phyloP scores from a whole-genome alignment of 1,140 invertebrate genomes.

The Ceratina calcarata region DNA sequence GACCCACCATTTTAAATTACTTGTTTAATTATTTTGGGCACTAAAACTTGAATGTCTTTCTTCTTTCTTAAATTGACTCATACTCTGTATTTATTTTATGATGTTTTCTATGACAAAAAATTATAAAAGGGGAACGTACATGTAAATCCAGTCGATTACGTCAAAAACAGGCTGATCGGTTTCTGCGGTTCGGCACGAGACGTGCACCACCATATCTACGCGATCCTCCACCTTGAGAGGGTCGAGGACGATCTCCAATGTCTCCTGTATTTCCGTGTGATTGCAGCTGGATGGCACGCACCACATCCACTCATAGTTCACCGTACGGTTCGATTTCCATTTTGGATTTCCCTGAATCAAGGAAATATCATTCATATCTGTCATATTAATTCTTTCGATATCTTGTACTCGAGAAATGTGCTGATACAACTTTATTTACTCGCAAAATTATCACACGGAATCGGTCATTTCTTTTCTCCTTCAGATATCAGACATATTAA shows the following conservation, averaged over 20 bases:
- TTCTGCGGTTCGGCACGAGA: constrained; percentile 63
- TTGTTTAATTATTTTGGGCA: too few species aligned
- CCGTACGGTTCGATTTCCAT: constrained; percentile 53
- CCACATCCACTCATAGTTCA: constrained; percentile 70
- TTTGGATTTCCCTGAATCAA: constrained; percentile 46
- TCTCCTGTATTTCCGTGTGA: constrained; percentile 58
- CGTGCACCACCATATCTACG: constrained; percentile 62
- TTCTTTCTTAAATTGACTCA: too few species aligned
- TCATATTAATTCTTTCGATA: too few species aligned
- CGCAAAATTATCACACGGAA: too few species aligned
- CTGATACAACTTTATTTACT: too few species aligned
- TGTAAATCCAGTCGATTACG: constrained; percentile 66
- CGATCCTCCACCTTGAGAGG: constrained; percentile 64
- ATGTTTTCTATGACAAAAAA: too few species aligned
- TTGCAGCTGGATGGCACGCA: constrained; percentile 72
- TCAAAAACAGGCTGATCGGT: constrained; percentile 50
- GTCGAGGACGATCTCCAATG: constrained; percentile 63
- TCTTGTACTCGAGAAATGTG: too few species aligned
- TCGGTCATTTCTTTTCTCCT: too few species aligned
- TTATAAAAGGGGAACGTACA: constrained; percentile 50
- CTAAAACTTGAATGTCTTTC: too few species aligned
- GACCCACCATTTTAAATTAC: too few species aligned
- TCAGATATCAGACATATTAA: too few species aligned
- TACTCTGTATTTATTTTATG: too few species aligned
- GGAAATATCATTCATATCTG: background rate